A percentile compares a stretch with the other conserved stretches of the same genome.
phyloP scores from a whole-genome alignment of 2,888 invertebrate genomes.

The Hypomecis punctinalis region DNA sequence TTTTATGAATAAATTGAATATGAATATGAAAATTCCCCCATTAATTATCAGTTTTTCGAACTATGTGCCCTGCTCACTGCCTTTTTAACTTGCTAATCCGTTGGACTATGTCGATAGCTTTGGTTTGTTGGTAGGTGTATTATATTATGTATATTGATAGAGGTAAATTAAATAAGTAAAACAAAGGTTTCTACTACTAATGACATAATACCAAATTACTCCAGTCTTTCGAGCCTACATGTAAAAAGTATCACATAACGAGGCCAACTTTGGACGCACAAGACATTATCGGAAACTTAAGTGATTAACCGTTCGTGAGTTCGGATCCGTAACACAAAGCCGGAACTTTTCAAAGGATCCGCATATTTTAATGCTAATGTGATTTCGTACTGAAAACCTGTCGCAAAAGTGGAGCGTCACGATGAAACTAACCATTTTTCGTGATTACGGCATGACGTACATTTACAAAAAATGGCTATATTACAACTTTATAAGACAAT shows the following conservation, averaged over 20 bases:
- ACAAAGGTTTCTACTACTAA: neutral
- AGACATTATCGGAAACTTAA: conserved; percentile 72
- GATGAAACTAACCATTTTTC: neutral
- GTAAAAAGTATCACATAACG: conserved; percentile 42
- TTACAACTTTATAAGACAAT: too few species aligned
- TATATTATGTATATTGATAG: neutral
- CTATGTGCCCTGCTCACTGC: too few species aligned
- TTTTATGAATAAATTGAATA: too few species aligned
- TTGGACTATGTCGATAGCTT: too few species aligned
- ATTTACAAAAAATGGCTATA: too few species aligned
- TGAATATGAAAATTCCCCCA: too few species aligned
- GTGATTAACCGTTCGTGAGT: conserved; percentile 71
- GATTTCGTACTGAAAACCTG: conserved; percentile 50
- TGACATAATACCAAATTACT: conserved; percentile 16
- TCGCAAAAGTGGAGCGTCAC: conserved; percentile 43
- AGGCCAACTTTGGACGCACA: conserved; percentile 47
- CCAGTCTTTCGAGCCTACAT: conserved; percentile 15
- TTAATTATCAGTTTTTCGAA: too few species aligned
- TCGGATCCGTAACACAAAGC: conserved; percentile 56
- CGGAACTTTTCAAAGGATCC: conserved; percentile 61
- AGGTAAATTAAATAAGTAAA: neutral
- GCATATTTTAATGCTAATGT: conserved; percentile 70
- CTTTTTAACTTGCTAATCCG: too few species aligned
- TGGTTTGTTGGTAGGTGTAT: too few species aligned
- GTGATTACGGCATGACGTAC: too few species aligned